Evolutionary conservation across 2,888 invertebrate species (phyloP).

Genomic region (Lochmaea crataegi): DNA sequence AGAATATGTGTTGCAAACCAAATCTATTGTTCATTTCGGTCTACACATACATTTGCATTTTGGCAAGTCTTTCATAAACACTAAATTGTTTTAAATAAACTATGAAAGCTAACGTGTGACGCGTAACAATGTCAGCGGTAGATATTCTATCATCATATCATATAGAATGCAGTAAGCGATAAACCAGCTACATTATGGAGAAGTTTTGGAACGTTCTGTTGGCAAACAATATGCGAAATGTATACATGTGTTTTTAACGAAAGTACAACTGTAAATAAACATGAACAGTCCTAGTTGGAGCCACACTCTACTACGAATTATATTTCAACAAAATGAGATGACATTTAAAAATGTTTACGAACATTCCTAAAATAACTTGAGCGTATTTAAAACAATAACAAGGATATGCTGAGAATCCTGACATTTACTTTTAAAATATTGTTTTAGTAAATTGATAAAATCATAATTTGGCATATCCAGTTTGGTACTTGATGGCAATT

Average conservation of each 20-base stretch:
- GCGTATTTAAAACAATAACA: too few relatives aligned
- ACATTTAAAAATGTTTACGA: too few relatives aligned
- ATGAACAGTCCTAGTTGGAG: neutral
- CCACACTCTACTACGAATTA: too few relatives aligned
- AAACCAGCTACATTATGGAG: neutral
- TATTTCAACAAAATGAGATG: too few relatives aligned
- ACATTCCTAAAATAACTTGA: too few relatives aligned
- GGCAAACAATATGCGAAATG: slow-evolving; percentile 6
- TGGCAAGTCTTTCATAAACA: slow-evolving; percentile 28
- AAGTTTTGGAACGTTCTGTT: slow-evolving; percentile 4
- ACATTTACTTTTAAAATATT: too few relatives aligned
- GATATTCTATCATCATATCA: too few relatives aligned
- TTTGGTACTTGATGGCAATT: too few relatives aligned
- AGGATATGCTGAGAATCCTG: too few relatives aligned
- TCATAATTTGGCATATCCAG: too few relatives aligned
- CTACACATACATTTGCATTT: slow-evolving; percentile 29
- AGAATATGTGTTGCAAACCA: slow-evolving; percentile 1
- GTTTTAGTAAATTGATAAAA: too few relatives aligned
- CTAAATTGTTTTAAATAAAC: slow-evolving; percentile 12
- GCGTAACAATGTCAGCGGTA: neutral
- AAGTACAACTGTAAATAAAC: neutral
- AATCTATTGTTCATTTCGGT: slow-evolving; percentile 23
- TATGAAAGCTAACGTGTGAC: neutral
- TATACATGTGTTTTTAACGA: neutral
- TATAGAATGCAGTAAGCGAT: neutral